A percentile compares a stretch with the other conserved stretches of the same genome.
These are phyloP conservation scores for Patagioenas fasciata DNA, from an alignment of 2,113 vertebrate species.

Conservation along the genomic window DNA sequence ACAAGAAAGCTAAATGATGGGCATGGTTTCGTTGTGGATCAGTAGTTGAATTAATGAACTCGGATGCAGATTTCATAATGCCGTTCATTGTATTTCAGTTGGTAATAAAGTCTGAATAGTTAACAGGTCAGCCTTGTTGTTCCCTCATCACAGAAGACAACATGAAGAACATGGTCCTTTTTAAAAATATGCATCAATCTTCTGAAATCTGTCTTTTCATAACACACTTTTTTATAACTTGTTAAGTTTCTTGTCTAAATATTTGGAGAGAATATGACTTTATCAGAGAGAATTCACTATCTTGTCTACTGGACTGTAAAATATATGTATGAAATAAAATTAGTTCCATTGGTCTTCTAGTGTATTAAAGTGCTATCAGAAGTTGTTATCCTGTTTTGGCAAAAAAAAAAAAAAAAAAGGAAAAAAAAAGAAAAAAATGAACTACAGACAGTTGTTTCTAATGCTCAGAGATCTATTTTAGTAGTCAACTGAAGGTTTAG, in stretches of 20 bases:
- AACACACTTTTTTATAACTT: constrained; percentile 70
- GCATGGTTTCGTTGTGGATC: constrained; percentile 65
- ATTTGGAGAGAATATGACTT: constrained; percentile 90
- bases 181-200: constrained; percentile 55
- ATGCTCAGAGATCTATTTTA: constrained; percentile 99
- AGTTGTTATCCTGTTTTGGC: constrained; percentile 89
- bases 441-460: constrained; percentile 91
- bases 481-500: constrained; percentile 98
- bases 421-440: constrained; percentile 72
- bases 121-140: constrained; percentile 50
- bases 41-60: constrained; percentile 33
- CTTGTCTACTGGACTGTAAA: constrained; percentile 89
- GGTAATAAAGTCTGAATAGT: constrained; percentile 55
- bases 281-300: constrained; percentile 81
- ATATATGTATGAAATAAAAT: constrained; percentile 90
- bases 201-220: constrained; percentile 71
- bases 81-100: constrained; percentile 30
- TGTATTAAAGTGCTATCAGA: constrained; percentile 95
- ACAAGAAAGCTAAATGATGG: constrained; percentile 67
- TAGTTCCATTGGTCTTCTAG: constrained; percentile 91
- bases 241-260: constrained; percentile 72
- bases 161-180: constrained; percentile 22
- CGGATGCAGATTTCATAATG: constrained; percentile 40
- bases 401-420: constrained; percentile 76
- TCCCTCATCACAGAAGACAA: constrained; percentile 17